Evolutionary conservation across 2,113 vertebrate genomes (phyloP).

Genomic region (Mormoops blainvillei): DNA sequence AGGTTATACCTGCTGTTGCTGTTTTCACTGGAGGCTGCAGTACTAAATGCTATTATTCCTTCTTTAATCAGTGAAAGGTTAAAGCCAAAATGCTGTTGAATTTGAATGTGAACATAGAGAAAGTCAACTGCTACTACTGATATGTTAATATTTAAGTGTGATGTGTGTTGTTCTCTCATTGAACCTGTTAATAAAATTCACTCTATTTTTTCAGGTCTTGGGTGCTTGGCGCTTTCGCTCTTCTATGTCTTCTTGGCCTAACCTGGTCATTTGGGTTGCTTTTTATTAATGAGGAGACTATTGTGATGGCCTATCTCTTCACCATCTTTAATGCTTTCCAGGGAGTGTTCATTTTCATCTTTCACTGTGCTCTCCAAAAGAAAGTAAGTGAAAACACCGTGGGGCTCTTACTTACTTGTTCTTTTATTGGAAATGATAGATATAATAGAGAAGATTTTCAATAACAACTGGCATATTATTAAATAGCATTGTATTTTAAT

Average conservation of each 20-base stretch:
- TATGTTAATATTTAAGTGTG: conserved; percentile 73
- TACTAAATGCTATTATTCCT: conserved; percentile 80
- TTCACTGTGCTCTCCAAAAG: conserved; percentile 98
- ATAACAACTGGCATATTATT: neutral
- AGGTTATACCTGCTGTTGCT: conserved; percentile 79
- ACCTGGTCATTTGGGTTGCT: conserved; percentile 98
- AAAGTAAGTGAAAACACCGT: conserved; percentile 87
- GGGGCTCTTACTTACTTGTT: neutral
- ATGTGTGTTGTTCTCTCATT: neutral
- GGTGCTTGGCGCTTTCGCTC: conserved; percentile 96
- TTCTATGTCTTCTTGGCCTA: conserved; percentile 95
- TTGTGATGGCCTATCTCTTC: conserved; percentile 99
- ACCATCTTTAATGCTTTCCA: conserved; percentile 99
- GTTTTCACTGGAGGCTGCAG: conserved; percentile 79
- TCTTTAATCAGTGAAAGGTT: conserved; percentile 81
- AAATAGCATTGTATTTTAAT: neutral
- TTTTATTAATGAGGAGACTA: conserved; percentile 94
- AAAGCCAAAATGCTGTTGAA: conserved; percentile 80
- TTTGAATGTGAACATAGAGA: conserved; percentile 82
- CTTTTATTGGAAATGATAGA: neutral
- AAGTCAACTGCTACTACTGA: conserved; percentile 79
- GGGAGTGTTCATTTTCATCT: conserved; percentile 99
- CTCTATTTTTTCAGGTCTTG: conserved; percentile 90
- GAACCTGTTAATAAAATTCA: conserved; percentile 73
- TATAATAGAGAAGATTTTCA: neutral